phyloP scores from a whole-genome alignment of 2,888 invertebrate species.

The Cyclophora punctaria region DNA sequence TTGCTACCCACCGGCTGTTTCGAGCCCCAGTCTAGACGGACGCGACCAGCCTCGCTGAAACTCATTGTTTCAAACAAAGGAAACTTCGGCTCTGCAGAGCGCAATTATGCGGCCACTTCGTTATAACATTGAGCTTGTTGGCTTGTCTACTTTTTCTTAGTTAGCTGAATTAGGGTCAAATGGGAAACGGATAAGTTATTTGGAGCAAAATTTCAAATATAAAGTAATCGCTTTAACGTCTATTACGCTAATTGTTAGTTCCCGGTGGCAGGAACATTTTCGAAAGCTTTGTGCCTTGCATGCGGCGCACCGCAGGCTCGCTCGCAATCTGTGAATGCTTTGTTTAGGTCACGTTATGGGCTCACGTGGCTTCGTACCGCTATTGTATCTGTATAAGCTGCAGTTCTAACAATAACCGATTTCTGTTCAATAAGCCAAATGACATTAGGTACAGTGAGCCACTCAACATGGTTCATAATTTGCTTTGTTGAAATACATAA shows the following conservation, averaged over 20 bases:
- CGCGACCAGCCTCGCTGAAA: constrained; percentile 31
- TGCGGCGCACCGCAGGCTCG: constrained; percentile 40
- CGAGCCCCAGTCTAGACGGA: constrained; percentile 23
- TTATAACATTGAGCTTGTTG: constrained; percentile 23
- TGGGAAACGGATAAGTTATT: constrained; percentile 6
- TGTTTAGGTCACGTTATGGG: constrained; percentile 43
- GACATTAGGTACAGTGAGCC: not conserved
- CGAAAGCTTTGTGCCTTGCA: constrained; percentile 38
- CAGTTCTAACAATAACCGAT: constrained; percentile 15
- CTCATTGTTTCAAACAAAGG: constrained; percentile 40
- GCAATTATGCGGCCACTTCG: constrained; percentile 30
- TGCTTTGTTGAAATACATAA: too few relatives aligned
- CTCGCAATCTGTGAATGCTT: constrained; percentile 50
- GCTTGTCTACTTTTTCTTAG: constrained; percentile 16
- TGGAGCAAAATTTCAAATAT: constrained; percentile 18
- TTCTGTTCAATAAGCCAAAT: constrained; percentile 1
- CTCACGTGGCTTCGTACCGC: constrained; percentile 26
- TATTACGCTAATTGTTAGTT: constrained; percentile 48
- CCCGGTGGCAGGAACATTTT: constrained; percentile 31
- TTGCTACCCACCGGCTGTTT: constrained; percentile 26
- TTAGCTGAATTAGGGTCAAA: constrained; percentile 10
- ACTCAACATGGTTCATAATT: not conserved
- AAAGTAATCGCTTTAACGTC: constrained; percentile 35
- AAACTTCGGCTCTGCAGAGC: constrained; percentile 24
- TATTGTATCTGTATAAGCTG: constrained; percentile 28